phyloP scores from a whole-genome alignment of 2,888 invertebrate genomes.

The Coleophora flavipennella region DNA sequence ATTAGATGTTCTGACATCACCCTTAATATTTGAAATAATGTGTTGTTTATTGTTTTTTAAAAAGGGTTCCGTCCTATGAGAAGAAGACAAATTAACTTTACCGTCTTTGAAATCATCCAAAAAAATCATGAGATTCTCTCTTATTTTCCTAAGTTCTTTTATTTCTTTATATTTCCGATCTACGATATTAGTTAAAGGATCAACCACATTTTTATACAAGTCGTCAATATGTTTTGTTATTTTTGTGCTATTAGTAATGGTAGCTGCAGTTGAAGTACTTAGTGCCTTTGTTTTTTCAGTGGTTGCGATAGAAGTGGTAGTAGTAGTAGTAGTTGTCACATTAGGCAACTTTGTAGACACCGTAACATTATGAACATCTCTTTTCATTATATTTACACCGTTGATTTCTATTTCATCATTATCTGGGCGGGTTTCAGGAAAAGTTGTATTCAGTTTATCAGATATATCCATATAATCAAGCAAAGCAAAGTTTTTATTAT shows the following conservation, averaged over 20 bases:
- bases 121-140: slow-evolving; percentile 27
- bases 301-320: slow-evolving; percentile 3
- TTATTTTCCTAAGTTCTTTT: slow-evolving; percentile 29
- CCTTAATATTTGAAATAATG: slow-evolving; percentile 19
- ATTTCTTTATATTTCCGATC: slow-evolving; percentile 37
- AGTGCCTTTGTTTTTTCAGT: background rate
- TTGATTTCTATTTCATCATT: slow-evolving; percentile 10
- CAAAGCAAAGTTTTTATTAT: background rate
- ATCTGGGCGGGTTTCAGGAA: too few species aligned
- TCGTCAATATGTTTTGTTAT: slow-evolving; percentile 6
- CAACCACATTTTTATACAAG: slow-evolving; percentile 23
- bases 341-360: background rate
- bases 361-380: slow-evolving; percentile 22
- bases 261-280: slow-evolving; percentile 7
- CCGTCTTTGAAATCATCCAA: slow-evolving; percentile 19
- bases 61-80: background rate
- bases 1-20: slow-evolving; percentile 20
- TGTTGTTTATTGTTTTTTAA: slow-evolving; percentile 23
- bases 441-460: slow-evolving; percentile 6
- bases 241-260: slow-evolving; percentile 1
- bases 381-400: slow-evolving; percentile 32
- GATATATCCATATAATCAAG: slow-evolving; percentile 8
- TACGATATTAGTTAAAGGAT: slow-evolving; percentile 34
- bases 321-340: background rate
- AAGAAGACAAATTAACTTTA: slow-evolving; percentile 3